These are phyloP conservation scores for Coptodon rendalli DNA, from an alignment of 2,113 vertebrate genomes.

Conservation along the genomic window DNA sequence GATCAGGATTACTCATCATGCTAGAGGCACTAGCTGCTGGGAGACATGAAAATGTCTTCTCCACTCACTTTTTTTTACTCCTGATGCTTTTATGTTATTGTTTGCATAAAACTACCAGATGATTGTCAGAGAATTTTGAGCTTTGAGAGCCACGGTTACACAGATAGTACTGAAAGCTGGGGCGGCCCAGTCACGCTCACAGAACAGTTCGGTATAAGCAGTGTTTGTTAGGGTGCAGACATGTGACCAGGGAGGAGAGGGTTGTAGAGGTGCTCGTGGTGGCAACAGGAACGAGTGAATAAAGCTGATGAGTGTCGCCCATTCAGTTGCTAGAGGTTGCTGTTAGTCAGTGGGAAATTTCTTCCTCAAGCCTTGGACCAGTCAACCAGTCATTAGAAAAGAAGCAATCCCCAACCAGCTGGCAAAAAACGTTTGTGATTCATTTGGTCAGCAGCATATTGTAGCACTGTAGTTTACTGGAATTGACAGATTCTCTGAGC, in stretches of 20 bases:
- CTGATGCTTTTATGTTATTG: neutral
- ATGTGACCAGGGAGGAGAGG: neutral
- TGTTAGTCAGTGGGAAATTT: neutral
- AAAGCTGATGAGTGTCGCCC: neutral
- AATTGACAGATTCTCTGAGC: neutral
- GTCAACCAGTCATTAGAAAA: neutral
- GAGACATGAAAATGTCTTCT: neutral
- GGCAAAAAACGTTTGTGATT: neutral
- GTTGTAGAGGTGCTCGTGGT: neutral
- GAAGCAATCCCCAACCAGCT: neutral
- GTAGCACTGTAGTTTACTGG: neutral
- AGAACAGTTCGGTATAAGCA: neutral
- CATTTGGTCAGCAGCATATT: neutral
- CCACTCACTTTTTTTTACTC: neutral
- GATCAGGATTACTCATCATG: neutral
- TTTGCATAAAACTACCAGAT: neutral
- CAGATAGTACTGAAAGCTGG: neutral
- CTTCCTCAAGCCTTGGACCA: neutral
- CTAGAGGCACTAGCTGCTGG: neutral
- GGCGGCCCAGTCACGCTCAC: neutral
- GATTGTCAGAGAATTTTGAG: neutral
- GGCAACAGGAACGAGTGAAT: neutral
- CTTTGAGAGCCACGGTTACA: neutral
- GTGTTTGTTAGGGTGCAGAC: neutral
- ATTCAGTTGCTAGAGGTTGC: neutral